Base-by-base conservation (phyloP, 1,140 invertebrate genomes). In the Batillaria attramentaria region DNA sequence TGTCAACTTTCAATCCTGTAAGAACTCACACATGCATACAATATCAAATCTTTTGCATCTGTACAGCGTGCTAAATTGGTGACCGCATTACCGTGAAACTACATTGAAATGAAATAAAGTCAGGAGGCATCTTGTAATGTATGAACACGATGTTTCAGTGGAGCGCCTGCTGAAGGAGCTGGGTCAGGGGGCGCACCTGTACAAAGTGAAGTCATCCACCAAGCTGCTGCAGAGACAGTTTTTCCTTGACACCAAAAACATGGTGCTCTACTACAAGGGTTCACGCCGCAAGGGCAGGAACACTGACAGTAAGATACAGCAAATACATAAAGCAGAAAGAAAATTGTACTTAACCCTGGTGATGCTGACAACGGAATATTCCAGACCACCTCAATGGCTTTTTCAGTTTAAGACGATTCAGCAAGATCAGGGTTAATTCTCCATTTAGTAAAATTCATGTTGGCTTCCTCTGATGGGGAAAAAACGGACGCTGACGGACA, bases 201-300 rank as follows among this genome's bases (percentile, higher is more conserved):
- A 81, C 42, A 87, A 87, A 57, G 80, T 87, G 62, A 87, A 87
- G 73, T 81, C 82, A 35, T 69, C 84, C 20, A 81, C 81, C 31
- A 82, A 83, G 35, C 78, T 84, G 37, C 84, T 85, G 18, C 79
- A 84, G 31, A 50, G 86, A 3, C 83, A 72, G n/a, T 87, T 84
- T 60, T 83, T 77, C 41, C 80, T 87, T 57, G 86, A 87, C 70
- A 77, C 65, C 31, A 77, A 84, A 16, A 85, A 85, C 66, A 87
- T 86, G 85, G 75, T 80, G 2, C n/a, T 87, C 4, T 75, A 78
- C 35, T 87, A 87, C 60, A 72, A 80, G 1, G 86, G 86, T 20
- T 85, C 86, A 13, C 79, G 84, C 33, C 85, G 84, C 66, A 82
- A 77, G 66, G 79, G 83, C 33, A 74, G 84, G 8, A 79, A 80